phyloP scores from a whole-genome alignment of 2,113 vertebrate species.

The Helogale parvula region DNA sequence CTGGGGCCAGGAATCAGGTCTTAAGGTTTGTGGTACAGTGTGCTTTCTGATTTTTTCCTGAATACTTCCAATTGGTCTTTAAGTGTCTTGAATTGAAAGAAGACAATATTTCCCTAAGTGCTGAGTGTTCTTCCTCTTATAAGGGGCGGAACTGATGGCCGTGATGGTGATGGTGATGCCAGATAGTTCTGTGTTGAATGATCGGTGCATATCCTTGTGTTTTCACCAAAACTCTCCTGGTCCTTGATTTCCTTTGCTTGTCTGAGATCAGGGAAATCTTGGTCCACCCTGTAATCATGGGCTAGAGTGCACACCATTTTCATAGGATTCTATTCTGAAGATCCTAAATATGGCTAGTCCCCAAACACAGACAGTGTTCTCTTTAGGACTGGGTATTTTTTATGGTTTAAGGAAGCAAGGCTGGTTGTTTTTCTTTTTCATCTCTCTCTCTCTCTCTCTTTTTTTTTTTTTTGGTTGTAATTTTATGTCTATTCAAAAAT shows the following conservation, averaged over 20 bases:
- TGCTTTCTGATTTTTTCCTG: not conserved
- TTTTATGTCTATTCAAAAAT: not conserved
- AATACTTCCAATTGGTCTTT: not conserved
- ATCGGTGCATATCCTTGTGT: not conserved
- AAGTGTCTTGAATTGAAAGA: not conserved
- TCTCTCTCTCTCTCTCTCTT: no score
- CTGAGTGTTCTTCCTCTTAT: not conserved
- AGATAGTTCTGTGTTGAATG: not conserved
- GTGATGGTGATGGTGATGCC: not conserved
- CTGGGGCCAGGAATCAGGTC: not conserved
- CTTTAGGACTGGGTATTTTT: not conserved
- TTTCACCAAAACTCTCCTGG: not conserved
- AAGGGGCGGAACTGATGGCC: not conserved
- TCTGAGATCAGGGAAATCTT: not conserved
- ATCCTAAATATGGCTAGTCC: not conserved
- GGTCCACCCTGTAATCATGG: no score
- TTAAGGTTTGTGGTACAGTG: not conserved
- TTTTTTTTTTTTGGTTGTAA: not conserved
- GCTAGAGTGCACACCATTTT: not conserved
- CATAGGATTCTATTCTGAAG: not conserved
- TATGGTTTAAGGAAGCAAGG: not conserved
- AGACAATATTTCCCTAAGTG: not conserved
- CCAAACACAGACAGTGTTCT: not conserved
- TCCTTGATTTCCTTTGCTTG: not conserved
- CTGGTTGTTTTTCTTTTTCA: not conserved